Conservation (phyloP, 2,113 vertebrate species). For the Vulpes ferrilata region DNA sequence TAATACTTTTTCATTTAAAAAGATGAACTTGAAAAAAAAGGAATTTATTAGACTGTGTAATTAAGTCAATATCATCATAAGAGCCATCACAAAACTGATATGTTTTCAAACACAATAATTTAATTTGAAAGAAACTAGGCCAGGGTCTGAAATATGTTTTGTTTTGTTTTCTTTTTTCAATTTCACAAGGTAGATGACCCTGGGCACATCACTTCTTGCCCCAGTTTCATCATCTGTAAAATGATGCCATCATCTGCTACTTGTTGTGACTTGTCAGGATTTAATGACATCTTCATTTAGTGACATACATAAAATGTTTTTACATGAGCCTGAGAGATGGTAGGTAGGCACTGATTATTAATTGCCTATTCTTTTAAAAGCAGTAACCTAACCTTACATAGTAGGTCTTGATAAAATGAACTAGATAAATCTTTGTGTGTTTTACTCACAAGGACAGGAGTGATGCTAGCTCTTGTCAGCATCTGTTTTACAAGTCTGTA, state of each 20-base stretch:
- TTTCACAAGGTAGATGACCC: background rate
- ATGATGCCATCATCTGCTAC: background rate
- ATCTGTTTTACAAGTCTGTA: conserved; percentile 99
- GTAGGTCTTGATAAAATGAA: conserved; percentile 58
- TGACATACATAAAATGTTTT: background rate
- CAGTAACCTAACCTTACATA: conserved; percentile 14
- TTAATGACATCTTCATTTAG: background rate
- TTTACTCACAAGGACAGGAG: conserved; percentile 94
- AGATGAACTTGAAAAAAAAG: conserved; percentile 17
- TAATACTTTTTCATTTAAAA: conserved; percentile 17
- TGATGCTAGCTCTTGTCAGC: conserved; percentile 97
- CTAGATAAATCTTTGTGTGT: conserved; percentile 67
- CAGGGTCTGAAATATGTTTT: background rate
- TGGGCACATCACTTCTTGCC: background rate
- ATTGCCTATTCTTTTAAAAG: conserved; percentile 37
- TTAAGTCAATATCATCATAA: background rate
- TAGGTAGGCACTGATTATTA: background rate
- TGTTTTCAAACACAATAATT: conserved; percentile 26
- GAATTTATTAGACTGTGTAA: background rate
- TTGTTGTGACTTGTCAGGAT: background rate
- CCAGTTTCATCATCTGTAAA: conserved; percentile 1
- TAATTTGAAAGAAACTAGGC: conserved; percentile 31
- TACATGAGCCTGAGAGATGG: background rate
- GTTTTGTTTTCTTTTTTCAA: background rate
- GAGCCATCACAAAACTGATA: background rate